Evolutionary conservation across 2,113 vertebrate species (phyloP), one percentile per base, ranked within the genome.

Genomic region (Thinocorus orbignyianus): DNA sequence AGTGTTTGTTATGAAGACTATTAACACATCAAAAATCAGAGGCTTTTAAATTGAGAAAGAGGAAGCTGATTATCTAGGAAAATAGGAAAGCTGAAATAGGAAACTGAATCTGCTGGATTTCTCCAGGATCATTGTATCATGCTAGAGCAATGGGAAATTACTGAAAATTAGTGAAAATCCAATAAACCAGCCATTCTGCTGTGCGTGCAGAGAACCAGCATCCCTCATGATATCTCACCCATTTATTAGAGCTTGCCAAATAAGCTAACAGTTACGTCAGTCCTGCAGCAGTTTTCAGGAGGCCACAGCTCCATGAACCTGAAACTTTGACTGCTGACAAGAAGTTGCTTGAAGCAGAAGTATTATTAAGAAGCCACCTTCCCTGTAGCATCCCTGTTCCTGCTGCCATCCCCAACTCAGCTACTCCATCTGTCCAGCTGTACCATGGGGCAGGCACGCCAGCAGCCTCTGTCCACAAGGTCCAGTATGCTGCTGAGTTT

Each of bases 311-410:
- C 91, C 79, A 35, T 94, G 96, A 97, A 97, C 96, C 95, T 95
- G 96, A 97, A 97, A 97, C 84, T 97, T 95, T 94, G 91, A 97
- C 93, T 97, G 93, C 97, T 97, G 97, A 97, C 92, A 97, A 96
- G 82, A 90, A 97, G 95, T 97, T 93, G 95, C 97, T 98, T 90
- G 94, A 96, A 98, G 96, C 94, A 95, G 92, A 76, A 86, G 88
- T 88, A 94, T 97, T 98, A 97, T 91, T 96, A 97, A 96, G 96
- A 97, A 97, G 90, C 89, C 79, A 90, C 94, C 60, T 96, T 95
- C 93, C 71, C 54, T 33, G 57, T 82, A 90, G 95, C 95, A 94
- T 83, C 49, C 79, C 95, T 92, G 91, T 73, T 96, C 88, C 93
- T 81, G 91, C 93, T 96, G 96, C 95, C 66, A 42, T 69, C 77